Base-by-base conservation (phyloP, 2,888 invertebrate genomes). In the Ferrisia virgata region DNA sequence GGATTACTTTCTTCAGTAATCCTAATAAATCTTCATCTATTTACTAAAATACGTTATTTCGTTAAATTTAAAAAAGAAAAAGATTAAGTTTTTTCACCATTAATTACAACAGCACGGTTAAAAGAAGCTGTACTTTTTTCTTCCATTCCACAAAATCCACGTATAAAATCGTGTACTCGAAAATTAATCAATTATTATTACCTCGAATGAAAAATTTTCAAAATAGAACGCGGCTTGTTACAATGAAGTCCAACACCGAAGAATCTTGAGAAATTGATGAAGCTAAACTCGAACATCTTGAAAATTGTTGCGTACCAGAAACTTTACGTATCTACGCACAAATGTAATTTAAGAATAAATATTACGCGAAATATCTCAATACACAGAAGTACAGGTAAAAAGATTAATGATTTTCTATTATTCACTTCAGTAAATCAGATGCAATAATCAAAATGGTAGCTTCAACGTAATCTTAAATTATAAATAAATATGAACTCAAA, bases 21-120 rank as follows among this genome's bases (percentile, higher is more conserved):
- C 79, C 79, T 79, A 47, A 79, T 79, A 79, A 79, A 79, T 79
- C 79, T 79, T 79, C 47, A 47, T 79, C 43, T 79, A 79, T 79
- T 47, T 47, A 79, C 43, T 79, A 40, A 47, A 79, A 79, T 31
- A 79, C 79, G 40, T 79, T 79, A 79, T 79, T 79, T 79, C 47
- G 79, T 79, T 79, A 53, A 79, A 53, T 47, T 43, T 25, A 25
- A 25, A 47, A 79, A 79, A 25, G n/a, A 33, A 39, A 47, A 31
- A 31, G 79, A 79, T 79, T 79, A 79, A 64, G 58, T 64, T 64
- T 64, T 64, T 64, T 28, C 25, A 8, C 28, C 25, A 64, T 64
- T 64, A 64, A 64, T 64, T 64, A 64, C 58, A 64, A 64, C 25
- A 64, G 58, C 58, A 11, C 13, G 18, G 8, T n/a, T 47, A 47